Base-by-base conservation (phyloP, 2,113 vertebrate genomes). In the Mesocricetus auratus region DNA sequence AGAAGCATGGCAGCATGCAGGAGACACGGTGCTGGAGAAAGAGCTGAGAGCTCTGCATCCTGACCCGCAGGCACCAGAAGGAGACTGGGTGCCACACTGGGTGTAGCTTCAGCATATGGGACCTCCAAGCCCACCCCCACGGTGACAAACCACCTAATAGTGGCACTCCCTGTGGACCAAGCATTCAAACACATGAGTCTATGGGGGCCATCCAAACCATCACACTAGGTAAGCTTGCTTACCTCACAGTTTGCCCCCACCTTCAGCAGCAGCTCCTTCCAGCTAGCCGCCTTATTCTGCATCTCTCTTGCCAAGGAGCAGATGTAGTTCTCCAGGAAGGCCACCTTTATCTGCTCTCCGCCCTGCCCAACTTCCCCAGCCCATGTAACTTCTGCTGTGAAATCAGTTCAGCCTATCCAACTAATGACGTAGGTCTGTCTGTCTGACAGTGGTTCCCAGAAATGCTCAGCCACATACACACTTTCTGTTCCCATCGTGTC, bases 401-500 rank as follows among this genome's bases (percentile, higher is more conserved):
- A 68, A 75, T 64, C 74, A 91, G 31, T 19, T 33, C 11, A 16
- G 22, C 66, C 73, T 66, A 33, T 1, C 31, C 26, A 69, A 83
- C 78, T 8, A 1, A 2, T 71, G 78, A 29, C 19, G 10, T 42
- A 29, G 17, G 39, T 7, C 39, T 31, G 60, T 50, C 62, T 68
- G 87, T 42, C 45, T 45, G n/a, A 73, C 24, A 42, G 33, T 1
- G 21, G 12, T 77, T 83, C 69, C 91, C 75, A 50, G 24, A 87
- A 50, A 91, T 39, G 3, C 16, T 36, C 4, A 15, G 47, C 42
- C 60, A 66, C n/a, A 29, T 0, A 60, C 21, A 1, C 36, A 3
- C 56, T 69, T n/a, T 91, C 75, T 82, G 73, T 39, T 82, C 86
- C 12, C 5, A 17, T 42, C 29, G 75, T 66, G 74, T 36, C 56